Evolutionary conservation across 2,113 vertebrate genomes (phyloP).

Genomic region (Isurus oxyrinchus): DNA sequence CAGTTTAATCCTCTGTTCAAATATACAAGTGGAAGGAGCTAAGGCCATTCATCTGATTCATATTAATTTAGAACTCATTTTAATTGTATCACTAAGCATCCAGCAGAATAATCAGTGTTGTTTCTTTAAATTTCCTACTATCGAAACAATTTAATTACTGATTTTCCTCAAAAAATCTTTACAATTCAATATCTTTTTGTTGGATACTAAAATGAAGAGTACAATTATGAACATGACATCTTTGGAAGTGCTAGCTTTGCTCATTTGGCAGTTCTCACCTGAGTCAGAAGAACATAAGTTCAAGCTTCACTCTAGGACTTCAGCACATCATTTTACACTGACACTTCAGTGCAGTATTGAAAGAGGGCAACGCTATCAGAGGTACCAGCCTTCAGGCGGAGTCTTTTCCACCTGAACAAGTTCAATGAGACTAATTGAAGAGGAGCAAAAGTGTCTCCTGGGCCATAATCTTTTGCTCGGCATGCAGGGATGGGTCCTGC

Average conservation of each 20-base stretch:
- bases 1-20: neutral
- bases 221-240: neutral
- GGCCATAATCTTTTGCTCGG: no score
- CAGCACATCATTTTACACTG: neutral
- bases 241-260: neutral
- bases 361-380: no score
- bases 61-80: neutral
- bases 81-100: neutral
- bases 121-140: neutral
- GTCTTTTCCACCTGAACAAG: no score
- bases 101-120: neutral
- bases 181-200: neutral
- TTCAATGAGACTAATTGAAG: no score
- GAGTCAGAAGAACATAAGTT: neutral
- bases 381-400: no score
- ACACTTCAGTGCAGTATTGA: no score
- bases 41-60: neutral
- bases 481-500: no score
- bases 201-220: neutral
- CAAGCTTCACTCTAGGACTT: neutral
- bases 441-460: no score
- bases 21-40: neutral
- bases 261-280: no score
- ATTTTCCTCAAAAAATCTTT: neutral
- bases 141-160: neutral